phyloP scores from a whole-genome alignment of 2,888 invertebrate species.

The Stictocephala bisonia region DNA sequence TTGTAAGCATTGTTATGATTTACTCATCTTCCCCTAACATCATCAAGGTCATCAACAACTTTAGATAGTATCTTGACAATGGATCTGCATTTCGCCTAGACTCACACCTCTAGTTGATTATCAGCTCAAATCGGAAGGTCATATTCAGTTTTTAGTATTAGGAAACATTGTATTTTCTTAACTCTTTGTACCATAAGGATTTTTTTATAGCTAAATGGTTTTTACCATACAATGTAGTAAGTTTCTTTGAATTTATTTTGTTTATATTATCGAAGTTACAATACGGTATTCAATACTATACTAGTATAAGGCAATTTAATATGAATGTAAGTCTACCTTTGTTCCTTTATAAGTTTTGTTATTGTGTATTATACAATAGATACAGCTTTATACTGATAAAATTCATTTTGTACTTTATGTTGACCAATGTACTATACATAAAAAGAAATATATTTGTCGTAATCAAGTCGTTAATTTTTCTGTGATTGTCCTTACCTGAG shows the following conservation, averaged over 20 bases:
- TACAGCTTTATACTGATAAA: conserved; percentile 14
- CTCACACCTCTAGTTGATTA: not conserved
- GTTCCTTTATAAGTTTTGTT: conserved; percentile 29
- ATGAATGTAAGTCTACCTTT: conserved; percentile 25
- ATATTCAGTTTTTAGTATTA: conserved; percentile 7
- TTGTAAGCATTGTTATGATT: no score
- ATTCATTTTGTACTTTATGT: conserved; percentile 30
- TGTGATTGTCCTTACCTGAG: not conserved
- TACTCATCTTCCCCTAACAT: no score
- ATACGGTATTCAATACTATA: conserved; percentile 13
- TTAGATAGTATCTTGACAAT: no score
- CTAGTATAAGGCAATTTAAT: conserved; percentile 25
- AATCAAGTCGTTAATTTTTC: not conserved
- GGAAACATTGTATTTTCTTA: conserved; percentile 36
- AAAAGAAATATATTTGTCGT: conserved; percentile 36
- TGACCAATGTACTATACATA: conserved; percentile 38
- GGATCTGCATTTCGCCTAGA: conserved; percentile 15
- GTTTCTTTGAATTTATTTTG: conserved; percentile 27
- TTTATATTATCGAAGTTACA: conserved; percentile 17
- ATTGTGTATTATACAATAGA: conserved; percentile 36
- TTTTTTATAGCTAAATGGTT: conserved; percentile 20
- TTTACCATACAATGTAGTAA: not conserved
- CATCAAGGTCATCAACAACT: no score
- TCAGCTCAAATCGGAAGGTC: conserved; percentile 9
- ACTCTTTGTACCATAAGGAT: not conserved